Evolutionary conservation across 1,140 invertebrate species (phyloP).

Genomic region (Drosophila insularis): DNA sequence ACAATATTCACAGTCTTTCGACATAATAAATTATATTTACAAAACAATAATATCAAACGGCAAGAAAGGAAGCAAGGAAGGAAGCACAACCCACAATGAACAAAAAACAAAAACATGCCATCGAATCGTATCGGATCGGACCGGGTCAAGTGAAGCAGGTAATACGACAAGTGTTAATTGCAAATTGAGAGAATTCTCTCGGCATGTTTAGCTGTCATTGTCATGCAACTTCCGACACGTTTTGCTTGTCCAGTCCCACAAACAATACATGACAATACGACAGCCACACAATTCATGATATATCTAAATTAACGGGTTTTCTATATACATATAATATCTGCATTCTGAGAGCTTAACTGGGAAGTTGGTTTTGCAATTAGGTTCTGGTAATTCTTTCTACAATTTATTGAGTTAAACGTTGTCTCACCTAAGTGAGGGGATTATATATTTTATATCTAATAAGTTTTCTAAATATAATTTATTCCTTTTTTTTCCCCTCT

Average conservation of each 20-base stretch:
- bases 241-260: conserved; percentile 50
- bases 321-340: conserved; percentile 12
- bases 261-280: conserved; percentile 17
- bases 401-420: no score
- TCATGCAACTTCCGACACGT: conserved; percentile 77
- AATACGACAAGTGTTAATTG: conserved; percentile 52
- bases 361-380: not conserved
- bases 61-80: conserved; percentile 43
- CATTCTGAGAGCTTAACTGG: conserved; percentile 2
- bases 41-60: conserved; percentile 49
- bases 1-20: conserved; percentile 45
- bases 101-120: conserved; percentile 46
- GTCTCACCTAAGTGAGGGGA: no score
- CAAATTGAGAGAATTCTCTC: conserved; percentile 55
- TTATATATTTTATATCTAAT: no score
- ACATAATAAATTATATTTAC: conserved; percentile 61
- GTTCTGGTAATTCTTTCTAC: not conserved
- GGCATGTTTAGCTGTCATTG: conserved; percentile 36
- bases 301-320: conserved; percentile 57
- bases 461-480: not conserved
- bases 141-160: conserved; percentile 52
- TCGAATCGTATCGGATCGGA: conserved; percentile 15
- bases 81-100: conserved; percentile 24
- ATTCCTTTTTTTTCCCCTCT: no score
- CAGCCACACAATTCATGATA: conserved; percentile 35